Evolutionary conservation across 1,140 invertebrate genomes (phyloP).

Genomic region (Brachionus angularis): DNA sequence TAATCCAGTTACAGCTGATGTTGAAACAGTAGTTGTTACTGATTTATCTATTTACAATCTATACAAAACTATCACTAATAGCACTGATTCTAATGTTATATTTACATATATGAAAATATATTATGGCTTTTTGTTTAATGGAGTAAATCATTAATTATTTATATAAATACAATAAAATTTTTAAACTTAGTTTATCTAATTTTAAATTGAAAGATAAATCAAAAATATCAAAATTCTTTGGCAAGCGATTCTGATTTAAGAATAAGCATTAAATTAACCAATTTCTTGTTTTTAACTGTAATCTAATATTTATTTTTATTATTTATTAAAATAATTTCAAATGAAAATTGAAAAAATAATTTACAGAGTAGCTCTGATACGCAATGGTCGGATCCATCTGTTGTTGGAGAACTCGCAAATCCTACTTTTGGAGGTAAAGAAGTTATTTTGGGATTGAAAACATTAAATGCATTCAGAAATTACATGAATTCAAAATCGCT

Average conservation of each 20-base stretch:
- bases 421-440: slow-evolving; percentile 12
- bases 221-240: slow-evolving; percentile 32
- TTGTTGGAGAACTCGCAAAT: slow-evolving; percentile 21
- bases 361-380: not conserved
- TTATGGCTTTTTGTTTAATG: not conserved
- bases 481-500: slow-evolving; percentile 29
- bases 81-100: not conserved
- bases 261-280: slow-evolving; percentile 11
- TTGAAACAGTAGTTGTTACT: slow-evolving; percentile 20
- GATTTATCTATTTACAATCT: slow-evolving; percentile 9
- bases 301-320: not conserved
- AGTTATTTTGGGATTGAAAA: not conserved
- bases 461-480: not conserved
- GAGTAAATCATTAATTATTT: not conserved
- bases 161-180: not conserved
- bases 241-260: slow-evolving; percentile 5
- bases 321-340: not conserved
- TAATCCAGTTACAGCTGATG: not conserved
- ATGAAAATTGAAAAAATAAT: not conserved
- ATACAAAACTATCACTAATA: not conserved
- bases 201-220: not conserved
- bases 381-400: not conserved
- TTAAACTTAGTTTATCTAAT: not conserved
- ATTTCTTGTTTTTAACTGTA: slow-evolving; percentile 29
- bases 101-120: slow-evolving; percentile 22